Percentiles rank a stretch among this genome's conserved stretches.
phyloP scores from a whole-genome alignment of 2,888 invertebrate genomes.

The Bimastos eiseni region DNA sequence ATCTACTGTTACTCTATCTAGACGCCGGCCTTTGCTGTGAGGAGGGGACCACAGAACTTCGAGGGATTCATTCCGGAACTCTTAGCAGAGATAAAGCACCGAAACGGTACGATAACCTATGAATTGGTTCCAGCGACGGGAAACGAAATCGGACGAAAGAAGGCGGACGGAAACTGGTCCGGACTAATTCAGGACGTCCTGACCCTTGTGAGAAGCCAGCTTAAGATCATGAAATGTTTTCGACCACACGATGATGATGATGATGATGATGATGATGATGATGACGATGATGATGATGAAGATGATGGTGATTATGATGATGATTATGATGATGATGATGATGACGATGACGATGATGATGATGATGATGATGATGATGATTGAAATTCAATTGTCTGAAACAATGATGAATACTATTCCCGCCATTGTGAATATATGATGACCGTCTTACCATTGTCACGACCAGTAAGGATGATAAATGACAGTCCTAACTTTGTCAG shows the following conservation, averaged over 20 bases:
- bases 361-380: conserved; percentile 31
- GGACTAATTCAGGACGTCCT: not conserved
- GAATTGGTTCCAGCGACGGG: not conserved
- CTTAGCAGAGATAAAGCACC: not conserved
- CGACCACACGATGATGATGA: not conserved
- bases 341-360: conserved; percentile 30
- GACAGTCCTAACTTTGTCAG: too few species aligned
- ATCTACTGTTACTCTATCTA: not conserved
- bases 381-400: too few species aligned
- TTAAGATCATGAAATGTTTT: not conserved
- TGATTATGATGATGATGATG: conserved; percentile 27
- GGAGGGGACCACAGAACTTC: not conserved
- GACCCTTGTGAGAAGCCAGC: not conserved
- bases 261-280: conserved; percentile 1
- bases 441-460: too few species aligned
- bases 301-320: conserved; percentile 24
- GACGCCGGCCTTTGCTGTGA: not conserved
- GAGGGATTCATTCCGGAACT: not conserved
- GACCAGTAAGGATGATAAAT: too few species aligned
- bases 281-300: not conserved
- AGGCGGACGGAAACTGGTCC: not conserved
- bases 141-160: not conserved
- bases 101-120: not conserved
- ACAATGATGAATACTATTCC: not conserved
- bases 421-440: too few species aligned